Base-by-base conservation (phyloP, 2,113 vertebrate species). In the Sceloporus tristichus region DNA sequence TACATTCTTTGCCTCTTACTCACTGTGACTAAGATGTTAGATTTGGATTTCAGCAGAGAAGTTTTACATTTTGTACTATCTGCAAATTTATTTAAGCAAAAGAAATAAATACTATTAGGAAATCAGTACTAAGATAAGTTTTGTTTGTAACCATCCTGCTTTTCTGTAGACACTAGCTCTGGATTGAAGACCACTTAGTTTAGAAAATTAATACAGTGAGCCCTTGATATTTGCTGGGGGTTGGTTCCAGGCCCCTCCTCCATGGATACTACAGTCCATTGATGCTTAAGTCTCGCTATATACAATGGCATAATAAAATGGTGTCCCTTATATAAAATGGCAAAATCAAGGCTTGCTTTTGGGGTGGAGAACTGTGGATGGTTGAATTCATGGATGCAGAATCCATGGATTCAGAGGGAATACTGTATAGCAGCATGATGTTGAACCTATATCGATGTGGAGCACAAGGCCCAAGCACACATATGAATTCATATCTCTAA, bases 401-500 rank as follows among this genome's bases (percentile, higher is more conserved):
- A 48, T 5, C 42, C 42, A 48, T 48, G 42, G 42, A 48, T 48
- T 5, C 42, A 48, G 42, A 48, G 42, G 42, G 42, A 4, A 48
- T 4, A 48, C 42, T 48, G 6, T 48, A 48, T 34, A 70, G 70
- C n/a, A 34, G 29, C n/a, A 62, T 68, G 38, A 56, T 56, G 2
- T 56, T 56, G 27, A 87, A 71, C 29, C 40, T 66, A 34, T 87
- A 87, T 87, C 85, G 71, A 18, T 79, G 13, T 19, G 38, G 23
- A 54, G 42, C 65, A 56, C 27, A 79, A 71, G 68, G 71, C n/a
- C 54, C 1, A 71, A 40, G 19, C 29, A 34, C 70, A 21, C 74
- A 48, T 76, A 42, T 78, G 85, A 65, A 68, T 9, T 9, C 59
- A 11, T 79, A 86, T 86, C 83, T 84, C 40, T 79, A 54, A 71